These are phyloP conservation scores for Sinocyclocheilus maitianheensis DNA, from an alignment of 2,113 vertebrate species.

Conservation along the genomic window DNA sequence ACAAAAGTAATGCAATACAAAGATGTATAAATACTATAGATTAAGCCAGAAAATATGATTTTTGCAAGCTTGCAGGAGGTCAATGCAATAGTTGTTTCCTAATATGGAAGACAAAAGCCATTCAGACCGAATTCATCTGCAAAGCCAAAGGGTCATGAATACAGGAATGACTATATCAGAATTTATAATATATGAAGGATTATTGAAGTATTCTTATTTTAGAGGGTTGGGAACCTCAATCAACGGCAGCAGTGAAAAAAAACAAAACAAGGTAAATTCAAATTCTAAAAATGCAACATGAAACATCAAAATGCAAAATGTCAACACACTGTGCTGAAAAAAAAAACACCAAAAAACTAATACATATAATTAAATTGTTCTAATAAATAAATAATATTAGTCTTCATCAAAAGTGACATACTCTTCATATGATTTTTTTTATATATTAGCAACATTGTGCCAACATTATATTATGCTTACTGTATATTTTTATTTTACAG, in stretches of 20 bases:
- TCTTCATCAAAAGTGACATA: no score
- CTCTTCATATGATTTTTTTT: no score
- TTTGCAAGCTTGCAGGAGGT: neutral
- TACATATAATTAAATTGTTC: neutral
- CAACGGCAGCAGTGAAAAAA: neutral
- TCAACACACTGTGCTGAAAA: neutral
- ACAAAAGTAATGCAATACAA: neutral
- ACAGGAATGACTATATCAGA: neutral
- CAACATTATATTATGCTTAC: neutral
- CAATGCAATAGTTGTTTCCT: neutral
- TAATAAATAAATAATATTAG: neutral
- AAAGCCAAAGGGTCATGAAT: neutral
- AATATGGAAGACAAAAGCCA: neutral
- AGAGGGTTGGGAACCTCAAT: neutral
- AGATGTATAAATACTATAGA: neutral
- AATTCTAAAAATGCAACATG: neutral
- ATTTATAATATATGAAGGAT: neutral
- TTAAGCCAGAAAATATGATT: neutral
- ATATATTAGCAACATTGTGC: neutral
- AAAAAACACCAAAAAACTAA: neutral
- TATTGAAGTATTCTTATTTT: neutral
- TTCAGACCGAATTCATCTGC: neutral
- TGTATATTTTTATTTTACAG: neutral
- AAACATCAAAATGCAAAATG: neutral
- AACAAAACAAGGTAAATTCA: neutral